phyloP scores from a whole-genome alignment of 2,113 vertebrate species.

The Saccopteryx leptura region DNA sequence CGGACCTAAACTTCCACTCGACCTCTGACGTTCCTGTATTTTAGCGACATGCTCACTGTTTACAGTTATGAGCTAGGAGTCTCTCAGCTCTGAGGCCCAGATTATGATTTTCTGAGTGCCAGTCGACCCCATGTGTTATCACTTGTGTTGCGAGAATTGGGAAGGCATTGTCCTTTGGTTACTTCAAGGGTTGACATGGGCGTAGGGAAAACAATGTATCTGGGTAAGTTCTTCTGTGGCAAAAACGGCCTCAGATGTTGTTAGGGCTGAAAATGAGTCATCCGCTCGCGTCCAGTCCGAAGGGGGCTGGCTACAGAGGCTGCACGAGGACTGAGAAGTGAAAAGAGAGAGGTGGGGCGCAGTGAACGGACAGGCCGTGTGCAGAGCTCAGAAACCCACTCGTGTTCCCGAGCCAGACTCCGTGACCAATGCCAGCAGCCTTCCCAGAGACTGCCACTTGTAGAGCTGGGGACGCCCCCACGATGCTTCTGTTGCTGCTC shows the following conservation, averaged over 20 bases:
- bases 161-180: background rate
- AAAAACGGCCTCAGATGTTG: background rate
- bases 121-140: background rate
- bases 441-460: background rate
- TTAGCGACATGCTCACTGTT: background rate
- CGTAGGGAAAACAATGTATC: background rate
- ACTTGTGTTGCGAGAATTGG: background rate
- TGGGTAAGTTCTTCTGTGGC: background rate
- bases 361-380: background rate
- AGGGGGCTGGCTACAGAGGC: background rate
- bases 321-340: background rate
- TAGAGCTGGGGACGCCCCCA: fast-evolving
- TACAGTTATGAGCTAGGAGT: background rate
- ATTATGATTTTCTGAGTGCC: background rate
- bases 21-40: background rate
- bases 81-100: background rate
- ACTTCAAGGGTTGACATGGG: background rate
- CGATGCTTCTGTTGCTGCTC: fast-evolving
- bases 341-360: background rate
- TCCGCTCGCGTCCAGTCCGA: background rate
- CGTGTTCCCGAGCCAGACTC: background rate
- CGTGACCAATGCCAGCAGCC: background rate
- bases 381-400: background rate
- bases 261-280: background rate
- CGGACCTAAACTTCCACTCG: background rate